Evolutionary conservation across 2,797 vertebrate genomes (phyloP).

Genomic region (Streptopelia turtur): DNA sequence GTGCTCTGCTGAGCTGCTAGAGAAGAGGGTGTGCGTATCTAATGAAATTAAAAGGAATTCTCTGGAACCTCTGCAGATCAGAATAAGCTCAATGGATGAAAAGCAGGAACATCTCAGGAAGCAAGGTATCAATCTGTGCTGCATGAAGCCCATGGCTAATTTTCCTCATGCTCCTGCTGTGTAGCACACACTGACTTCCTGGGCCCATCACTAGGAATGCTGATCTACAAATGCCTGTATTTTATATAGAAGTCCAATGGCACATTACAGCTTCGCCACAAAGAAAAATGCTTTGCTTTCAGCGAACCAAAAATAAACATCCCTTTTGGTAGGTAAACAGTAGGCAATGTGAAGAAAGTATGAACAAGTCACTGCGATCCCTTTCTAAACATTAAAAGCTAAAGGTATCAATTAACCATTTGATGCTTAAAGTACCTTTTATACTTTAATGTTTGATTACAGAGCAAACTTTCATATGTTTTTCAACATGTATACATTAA

Average conservation of each 20-base stretch:
- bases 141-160: not conserved
- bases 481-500: not conserved
- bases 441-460: not conserved
- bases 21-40: not conserved
- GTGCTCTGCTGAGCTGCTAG: not conserved
- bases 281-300: not conserved
- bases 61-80: not conserved
- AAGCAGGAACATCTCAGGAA: not conserved
- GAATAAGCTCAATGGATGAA: not conserved
- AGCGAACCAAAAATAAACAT: not conserved
- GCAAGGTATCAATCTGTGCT: not conserved
- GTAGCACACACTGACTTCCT: fast-evolving
- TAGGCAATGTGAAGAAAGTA: not conserved
- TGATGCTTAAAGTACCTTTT: not conserved
- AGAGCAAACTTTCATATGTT: not conserved
- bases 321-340: not conserved
- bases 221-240: not conserved
- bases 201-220: not conserved
- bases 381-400: not conserved
- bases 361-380: not conserved
- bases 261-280: not conserved
- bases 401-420: not conserved
- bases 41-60: not conserved
- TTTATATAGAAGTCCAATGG: not conserved
- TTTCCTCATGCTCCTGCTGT: not conserved